These are phyloP conservation scores for Lepidurus arcticus DNA, from an alignment of 1,140 invertebrate species.

Conservation along the genomic window DNA sequence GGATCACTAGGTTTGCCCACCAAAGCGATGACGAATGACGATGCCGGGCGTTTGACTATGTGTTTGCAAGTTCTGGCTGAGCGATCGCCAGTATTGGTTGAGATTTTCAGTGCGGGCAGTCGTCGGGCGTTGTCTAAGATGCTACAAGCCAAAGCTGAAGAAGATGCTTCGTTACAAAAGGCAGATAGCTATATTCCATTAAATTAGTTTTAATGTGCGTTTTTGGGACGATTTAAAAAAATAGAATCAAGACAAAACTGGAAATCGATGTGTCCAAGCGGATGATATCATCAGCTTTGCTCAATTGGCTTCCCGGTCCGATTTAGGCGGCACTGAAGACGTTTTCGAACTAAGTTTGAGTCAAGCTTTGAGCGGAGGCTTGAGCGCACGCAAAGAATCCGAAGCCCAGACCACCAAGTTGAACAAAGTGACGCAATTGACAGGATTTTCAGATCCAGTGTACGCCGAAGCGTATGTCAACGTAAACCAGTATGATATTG, in stretches of 20 bases:
- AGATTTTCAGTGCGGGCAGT: conserved; percentile 73
- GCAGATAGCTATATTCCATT: conserved; percentile 37
- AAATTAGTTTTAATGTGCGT: not conserved
- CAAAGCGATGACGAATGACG: conserved; percentile 87
- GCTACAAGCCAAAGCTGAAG: conserved; percentile 73
- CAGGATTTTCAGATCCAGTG: conserved; percentile 98
- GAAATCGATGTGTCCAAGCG: conserved; percentile 27
- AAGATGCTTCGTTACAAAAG: conserved; percentile 56
- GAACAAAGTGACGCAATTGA: conserved; percentile 91
- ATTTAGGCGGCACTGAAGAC: conserved; percentile 62
- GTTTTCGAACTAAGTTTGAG: conserved; percentile 92
- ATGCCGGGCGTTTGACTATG: conserved; percentile 80
- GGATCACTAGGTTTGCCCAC: conserved; percentile 40
- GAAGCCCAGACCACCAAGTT: conserved; percentile 51
- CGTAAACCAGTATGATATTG: conserved; percentile 98
- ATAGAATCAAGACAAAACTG: conserved; percentile 30
- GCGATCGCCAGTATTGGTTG: conserved; percentile 57
- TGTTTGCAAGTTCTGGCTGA: conserved; percentile 75
- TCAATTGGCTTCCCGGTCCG: conserved; percentile 60
- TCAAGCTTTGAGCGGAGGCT: conserved; percentile 73
- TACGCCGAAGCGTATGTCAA: conserved; percentile 99
- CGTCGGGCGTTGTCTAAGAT: conserved; percentile 75
- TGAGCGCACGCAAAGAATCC: conserved; percentile 49
- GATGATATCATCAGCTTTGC: conserved; percentile 37
- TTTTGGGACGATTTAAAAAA: not conserved